Evolutionary conservation across 2,888 invertebrate species (phyloP), one percentile per base, ranked within the genome.

Genomic region (Tachina lurida): DNA sequence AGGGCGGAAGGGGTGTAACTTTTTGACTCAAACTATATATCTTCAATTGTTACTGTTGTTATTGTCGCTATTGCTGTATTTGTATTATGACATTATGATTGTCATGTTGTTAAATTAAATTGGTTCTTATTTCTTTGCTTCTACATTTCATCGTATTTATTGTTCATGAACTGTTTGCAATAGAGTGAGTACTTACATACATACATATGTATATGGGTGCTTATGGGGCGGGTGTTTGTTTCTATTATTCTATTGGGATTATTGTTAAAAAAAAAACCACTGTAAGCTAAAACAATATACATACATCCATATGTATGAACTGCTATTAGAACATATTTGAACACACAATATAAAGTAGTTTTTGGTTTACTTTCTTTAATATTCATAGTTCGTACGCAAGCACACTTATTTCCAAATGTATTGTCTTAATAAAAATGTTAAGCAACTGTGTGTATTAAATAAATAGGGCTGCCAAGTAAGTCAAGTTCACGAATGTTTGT

Each of bases 11-110:
- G 12, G n/a, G 49, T 52, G 47, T 52, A 80, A 58, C 9, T 47
- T 39, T 70, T 82, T 82, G 17, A 70, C 63, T 13, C 39, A 10
- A 56, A 49, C 15, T 43, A 15, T 22, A 22, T 22, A 31, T 68
- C 39, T 62, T 22, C 60, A 43, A 68, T 67, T 62, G 12, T 56
- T 58, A 3, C 17, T 63, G 54, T 71, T 56, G 31, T 58, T 76
- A 17, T n/a, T 62, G 31, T 19, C n/a, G n/a, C n/a, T 56, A 12
- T 71, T 43, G 13, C 41, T 80, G 8, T 56, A 31, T 8, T 60
- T 19, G 13, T 81, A 70, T 70, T 73, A 78, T 74, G 77, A 73
- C 83, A 77, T 77, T 73, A 39, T 52, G 73, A 56, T 78, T 77
- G 83, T 67, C 77, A 78, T 78, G 67, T 62, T 65, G 39, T 47